Conservation (phyloP, 2,113 vertebrate species). For the Megaceryle torquata region DNA sequence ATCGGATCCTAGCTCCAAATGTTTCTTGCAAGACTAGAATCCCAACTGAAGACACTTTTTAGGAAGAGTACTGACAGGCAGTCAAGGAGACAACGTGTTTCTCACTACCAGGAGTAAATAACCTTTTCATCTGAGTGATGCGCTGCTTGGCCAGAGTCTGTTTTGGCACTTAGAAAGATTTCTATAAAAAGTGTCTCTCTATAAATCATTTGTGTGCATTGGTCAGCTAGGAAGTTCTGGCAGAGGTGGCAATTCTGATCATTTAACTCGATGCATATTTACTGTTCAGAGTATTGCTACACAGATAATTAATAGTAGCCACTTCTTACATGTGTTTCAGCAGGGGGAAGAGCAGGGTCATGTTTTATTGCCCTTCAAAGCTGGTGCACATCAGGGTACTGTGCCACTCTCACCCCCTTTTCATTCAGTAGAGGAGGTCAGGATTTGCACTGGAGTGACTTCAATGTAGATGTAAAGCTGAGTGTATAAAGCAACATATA, state of each 20-base stretch:
- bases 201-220: neutral
- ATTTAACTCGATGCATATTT: accelerated
- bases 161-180: neutral
- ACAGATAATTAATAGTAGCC: neutral
- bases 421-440: neutral
- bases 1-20: neutral
- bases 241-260: neutral
- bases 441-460: neutral
- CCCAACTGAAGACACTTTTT: neutral
- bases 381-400: neutral
- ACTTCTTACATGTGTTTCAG: neutral
- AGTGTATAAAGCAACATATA: neutral
- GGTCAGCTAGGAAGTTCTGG: neutral
- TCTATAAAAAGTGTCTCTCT: neutral
- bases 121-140: neutral
- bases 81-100: neutral
- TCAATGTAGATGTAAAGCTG: neutral
- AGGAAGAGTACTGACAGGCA: neutral
- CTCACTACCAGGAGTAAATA: neutral
- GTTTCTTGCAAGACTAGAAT: neutral
- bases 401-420: neutral
- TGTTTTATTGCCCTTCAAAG: neutral
- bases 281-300: neutral
- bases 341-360: accelerated
- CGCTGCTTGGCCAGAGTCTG: neutral